A percentile compares a stretch with the other conserved stretches of the same genome.
These are phyloP conservation scores for Crotophaga sulcirostris DNA, from an alignment of 2,113 vertebrate species.

Conservation along the genomic window DNA sequence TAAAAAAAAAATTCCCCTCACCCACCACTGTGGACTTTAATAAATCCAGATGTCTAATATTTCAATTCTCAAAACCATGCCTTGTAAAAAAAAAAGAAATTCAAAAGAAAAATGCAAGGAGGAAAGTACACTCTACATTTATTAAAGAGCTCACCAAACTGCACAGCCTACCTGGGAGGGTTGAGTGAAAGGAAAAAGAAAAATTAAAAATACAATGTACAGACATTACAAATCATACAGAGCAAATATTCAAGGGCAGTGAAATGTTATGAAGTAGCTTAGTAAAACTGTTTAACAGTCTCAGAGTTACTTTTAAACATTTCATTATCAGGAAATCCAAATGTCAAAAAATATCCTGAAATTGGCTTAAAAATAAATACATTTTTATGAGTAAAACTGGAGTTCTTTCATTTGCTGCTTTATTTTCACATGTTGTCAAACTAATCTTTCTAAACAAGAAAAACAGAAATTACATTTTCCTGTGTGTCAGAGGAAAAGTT, in stretches of 20 bases:
- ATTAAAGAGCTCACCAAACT: not conserved
- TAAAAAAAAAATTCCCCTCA: not conserved
- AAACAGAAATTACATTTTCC: not conserved
- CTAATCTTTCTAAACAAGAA: constrained; percentile 1
- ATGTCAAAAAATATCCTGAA: not conserved
- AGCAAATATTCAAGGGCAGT: constrained; percentile 16
- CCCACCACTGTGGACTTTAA: not conserved
- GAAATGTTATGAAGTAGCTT: constrained; percentile 14
- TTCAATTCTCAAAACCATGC: not conserved
- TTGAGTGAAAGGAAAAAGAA: not conserved
- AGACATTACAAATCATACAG: not conserved
- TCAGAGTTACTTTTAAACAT: constrained; percentile 26
- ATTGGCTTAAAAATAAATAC: not conserved
- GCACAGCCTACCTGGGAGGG: not conserved
- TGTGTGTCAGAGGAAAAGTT: not conserved
- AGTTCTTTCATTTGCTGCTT: not conserved
- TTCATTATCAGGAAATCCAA: constrained; percentile 13
- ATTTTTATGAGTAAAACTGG: not conserved
- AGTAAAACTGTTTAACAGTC: not conserved
- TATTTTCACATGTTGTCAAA: constrained; percentile 5
- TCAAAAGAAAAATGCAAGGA: not conserved
- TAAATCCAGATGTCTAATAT: constrained; percentile 2
- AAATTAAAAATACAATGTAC: not conserved
- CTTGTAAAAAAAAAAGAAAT: not conserved
- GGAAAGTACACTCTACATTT: not conserved